A percentile compares a stretch with the other conserved stretches of the same genome.
phyloP scores from a whole-genome alignment of 2,888 invertebrate genomes.

The Blastobasis adustella region DNA sequence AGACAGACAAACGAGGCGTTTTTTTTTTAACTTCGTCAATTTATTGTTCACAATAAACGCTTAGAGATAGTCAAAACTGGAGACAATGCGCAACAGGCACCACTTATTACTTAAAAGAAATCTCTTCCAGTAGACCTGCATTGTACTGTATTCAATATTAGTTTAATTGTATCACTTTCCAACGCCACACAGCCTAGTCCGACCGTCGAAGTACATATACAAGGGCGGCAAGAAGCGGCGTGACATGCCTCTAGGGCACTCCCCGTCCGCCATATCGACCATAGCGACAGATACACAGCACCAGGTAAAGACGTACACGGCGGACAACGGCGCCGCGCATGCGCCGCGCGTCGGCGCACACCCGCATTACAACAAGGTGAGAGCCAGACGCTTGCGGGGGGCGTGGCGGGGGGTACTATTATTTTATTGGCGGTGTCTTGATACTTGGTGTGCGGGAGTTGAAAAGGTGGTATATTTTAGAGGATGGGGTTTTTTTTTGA shows the following conservation, averaged over 20 bases:
- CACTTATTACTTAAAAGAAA: too few relatives aligned
- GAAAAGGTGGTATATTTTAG: not conserved
- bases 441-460: not conserved
- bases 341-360: constrained; percentile 85
- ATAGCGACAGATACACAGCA: constrained; percentile 82
- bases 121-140: too few relatives aligned
- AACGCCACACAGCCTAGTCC: constrained; percentile 46
- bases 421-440: not conserved
- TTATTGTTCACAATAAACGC: too few relatives aligned
- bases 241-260: constrained; percentile 43
- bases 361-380: constrained; percentile 95
- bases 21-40: too few relatives aligned
- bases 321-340: constrained; percentile 89
- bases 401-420: constrained; percentile 1
- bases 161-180: not conserved
- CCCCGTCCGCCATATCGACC: constrained; percentile 67
- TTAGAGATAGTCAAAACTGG: too few relatives aligned
- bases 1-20: too few relatives aligned
- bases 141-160: too few relatives aligned
- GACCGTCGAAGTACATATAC: constrained; percentile 64
- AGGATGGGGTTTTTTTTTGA: not conserved
- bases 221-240: constrained; percentile 68
- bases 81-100: too few relatives aligned
- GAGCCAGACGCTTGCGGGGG: constrained; percentile 62
- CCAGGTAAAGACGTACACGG: constrained; percentile 97